A percentile compares a stretch with the other conserved stretches of the same genome.
Conservation (phyloP, 2,113 vertebrate genomes). For the Triplophysa tibetana region DNA sequence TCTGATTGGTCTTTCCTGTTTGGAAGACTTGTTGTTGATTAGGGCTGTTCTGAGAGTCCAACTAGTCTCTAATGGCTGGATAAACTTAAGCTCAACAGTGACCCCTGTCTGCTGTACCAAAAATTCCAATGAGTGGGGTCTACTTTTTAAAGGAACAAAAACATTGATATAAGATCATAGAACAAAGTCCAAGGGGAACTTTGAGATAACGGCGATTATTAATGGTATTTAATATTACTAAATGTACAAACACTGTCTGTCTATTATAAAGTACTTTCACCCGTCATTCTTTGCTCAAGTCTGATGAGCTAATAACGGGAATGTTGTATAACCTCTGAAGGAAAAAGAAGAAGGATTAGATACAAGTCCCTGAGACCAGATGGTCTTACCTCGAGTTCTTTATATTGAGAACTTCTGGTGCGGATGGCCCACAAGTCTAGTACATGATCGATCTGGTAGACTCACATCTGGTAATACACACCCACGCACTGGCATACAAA, state of each 20-base stretch:
- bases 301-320: neutral
- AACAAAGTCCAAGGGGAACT: neutral
- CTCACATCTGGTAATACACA: constrained; percentile 17
- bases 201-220: neutral
- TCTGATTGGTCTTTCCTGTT: constrained; percentile 40
- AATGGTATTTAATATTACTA: neutral
- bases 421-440: constrained; percentile 5
- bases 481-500: constrained; percentile 3
- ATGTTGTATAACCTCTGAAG: constrained; percentile 10
- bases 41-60: constrained; percentile 13
- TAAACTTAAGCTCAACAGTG: constrained; percentile 45
- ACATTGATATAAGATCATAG: neutral
- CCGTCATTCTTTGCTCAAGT: neutral
- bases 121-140: neutral
- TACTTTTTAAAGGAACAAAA: neutral
- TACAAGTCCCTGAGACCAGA: constrained; percentile 2
- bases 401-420: constrained; percentile 15
- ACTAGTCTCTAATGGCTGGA: neutral
- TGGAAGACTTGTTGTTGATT: constrained; percentile 42
- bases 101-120: constrained; percentile 40
- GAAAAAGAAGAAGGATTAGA: constrained; percentile 5
- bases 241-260: neutral
- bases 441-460: constrained; percentile 16
- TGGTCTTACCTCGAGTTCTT: neutral
- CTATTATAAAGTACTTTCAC: neutral